A percentile compares a stretch with the other conserved stretches of the same genome.
These are phyloP conservation scores for Callipepla californica DNA, from an alignment of 2,113 vertebrate genomes.

Conservation along the genomic window DNA sequence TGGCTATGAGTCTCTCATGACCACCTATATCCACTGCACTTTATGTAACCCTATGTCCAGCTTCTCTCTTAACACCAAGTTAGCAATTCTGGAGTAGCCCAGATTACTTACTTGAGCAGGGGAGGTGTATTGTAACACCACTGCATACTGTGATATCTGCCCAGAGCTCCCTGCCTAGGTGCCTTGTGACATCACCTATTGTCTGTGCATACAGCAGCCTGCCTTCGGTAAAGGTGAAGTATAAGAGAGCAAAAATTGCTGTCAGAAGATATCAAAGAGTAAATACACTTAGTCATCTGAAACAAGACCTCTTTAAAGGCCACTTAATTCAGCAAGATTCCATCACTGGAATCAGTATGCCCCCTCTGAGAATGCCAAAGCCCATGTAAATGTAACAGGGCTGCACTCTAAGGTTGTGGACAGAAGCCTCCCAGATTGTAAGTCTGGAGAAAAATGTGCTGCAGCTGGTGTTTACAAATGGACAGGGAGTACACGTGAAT, in stretches of 20 bases:
- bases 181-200: not conserved
- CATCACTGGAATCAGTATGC: not conserved
- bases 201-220: not conserved
- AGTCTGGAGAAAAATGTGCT: not conserved
- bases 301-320: not conserved
- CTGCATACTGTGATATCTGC: not conserved
- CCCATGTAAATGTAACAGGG: not conserved
- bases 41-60: not conserved
- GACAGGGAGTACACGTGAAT: not conserved
- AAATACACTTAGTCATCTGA: not conserved
- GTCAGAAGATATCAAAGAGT: not conserved
- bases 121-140: not conserved
- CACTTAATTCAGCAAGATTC: not conserved
- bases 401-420: rapidly evolving
- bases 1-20: not conserved
- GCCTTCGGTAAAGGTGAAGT: not conserved
- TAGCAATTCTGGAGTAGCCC: not conserved
- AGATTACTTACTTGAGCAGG: not conserved
- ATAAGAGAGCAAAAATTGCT: not conserved
- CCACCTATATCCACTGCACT: not conserved
- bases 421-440: not conserved
- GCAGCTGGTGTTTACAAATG: not conserved
- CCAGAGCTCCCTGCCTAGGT: not conserved
- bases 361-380: not conserved
- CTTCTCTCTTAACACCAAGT: not conserved